Base-by-base conservation (phyloP, 2,888 invertebrate species). In the Therioaphis trifolii region DNA sequence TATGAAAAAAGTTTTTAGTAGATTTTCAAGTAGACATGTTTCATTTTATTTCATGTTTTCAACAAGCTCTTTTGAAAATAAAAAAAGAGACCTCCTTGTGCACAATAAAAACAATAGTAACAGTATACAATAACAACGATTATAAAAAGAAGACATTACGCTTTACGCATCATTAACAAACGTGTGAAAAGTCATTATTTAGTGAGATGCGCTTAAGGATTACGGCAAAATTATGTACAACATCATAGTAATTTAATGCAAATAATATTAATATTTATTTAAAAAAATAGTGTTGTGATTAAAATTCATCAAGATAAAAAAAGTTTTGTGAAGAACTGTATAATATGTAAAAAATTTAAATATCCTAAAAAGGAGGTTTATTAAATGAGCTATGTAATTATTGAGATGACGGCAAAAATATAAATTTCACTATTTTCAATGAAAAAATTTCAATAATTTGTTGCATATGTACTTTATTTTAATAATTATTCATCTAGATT, bases 131-230 rank as follows among this genome's bases (percentile, higher is more conserved):
- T 24, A 58, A 58, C 21, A 58, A 58, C 21, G 2, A 58, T 58
- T 58, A 58, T 58, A 58, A 55, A 74, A 74, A 55, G 21, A 55
- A 55, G 21, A 24, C 29, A 35, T 35, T 74, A 24, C 21, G 11
- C 21, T 24, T 58, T 58, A 2, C 21, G 2, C 55, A 35, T 74
- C 35, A 74, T 40, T 55, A 74, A 40, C 35, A 40, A 40, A 55
- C 24, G 74, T 15, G 35, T 55, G 40, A 24, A 55, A 74, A 40
- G 55, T 55, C 21, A 74, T 74, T 74, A 40, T 74, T 29, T 35
- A 58, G 24, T 21, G 58, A 2, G 2, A 40, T 21, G 35, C 21
- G 35, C 21, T 14, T n/a, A 74, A 40, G 40, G 74, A 74, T 74
- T 74, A 40, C 40, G 35, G 55, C 12, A 15, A 55, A 29, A 55